Conservation (phyloP, 2,113 vertebrate species). For the Hyaena hyaena region DNA sequence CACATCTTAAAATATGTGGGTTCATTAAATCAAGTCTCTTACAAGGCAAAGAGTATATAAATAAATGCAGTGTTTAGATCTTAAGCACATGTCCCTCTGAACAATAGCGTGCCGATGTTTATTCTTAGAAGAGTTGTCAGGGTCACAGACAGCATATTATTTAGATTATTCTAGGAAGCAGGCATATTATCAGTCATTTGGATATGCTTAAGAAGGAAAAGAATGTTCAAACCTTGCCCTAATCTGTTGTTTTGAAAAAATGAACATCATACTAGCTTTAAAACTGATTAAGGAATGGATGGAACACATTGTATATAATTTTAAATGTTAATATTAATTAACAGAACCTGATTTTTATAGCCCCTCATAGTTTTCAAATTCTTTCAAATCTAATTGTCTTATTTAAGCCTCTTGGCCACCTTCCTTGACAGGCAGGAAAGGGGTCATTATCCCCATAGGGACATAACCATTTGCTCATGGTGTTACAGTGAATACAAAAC, state of each 20-base stretch:
- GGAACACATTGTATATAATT: neutral
- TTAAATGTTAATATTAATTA: neutral
- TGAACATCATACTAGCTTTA: neutral
- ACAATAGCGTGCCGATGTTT: neutral
- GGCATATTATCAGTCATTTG: neutral
- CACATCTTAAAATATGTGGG: neutral
- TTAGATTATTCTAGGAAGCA: neutral
- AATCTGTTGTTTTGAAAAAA: neutral
- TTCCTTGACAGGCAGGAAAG: neutral
- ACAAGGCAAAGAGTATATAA: slow-evolving; percentile 8
- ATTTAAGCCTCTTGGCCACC: neutral
- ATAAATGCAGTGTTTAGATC: neutral
- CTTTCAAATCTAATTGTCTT: neutral
- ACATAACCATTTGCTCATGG: neutral
- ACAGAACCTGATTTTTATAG: neutral
- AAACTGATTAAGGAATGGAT: neutral
- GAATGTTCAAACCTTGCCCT: neutral
- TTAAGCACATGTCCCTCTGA: neutral
- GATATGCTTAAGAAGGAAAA: neutral
- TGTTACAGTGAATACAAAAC: neutral
- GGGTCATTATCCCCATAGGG: neutral
- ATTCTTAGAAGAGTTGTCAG: neutral
- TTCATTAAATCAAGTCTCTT: slow-evolving; percentile 43
- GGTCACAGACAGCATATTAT: neutral
- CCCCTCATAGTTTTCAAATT: neutral